Base-by-base conservation (phyloP, 1,140 invertebrate genomes). In the Pollicipes pollicipes region DNA sequence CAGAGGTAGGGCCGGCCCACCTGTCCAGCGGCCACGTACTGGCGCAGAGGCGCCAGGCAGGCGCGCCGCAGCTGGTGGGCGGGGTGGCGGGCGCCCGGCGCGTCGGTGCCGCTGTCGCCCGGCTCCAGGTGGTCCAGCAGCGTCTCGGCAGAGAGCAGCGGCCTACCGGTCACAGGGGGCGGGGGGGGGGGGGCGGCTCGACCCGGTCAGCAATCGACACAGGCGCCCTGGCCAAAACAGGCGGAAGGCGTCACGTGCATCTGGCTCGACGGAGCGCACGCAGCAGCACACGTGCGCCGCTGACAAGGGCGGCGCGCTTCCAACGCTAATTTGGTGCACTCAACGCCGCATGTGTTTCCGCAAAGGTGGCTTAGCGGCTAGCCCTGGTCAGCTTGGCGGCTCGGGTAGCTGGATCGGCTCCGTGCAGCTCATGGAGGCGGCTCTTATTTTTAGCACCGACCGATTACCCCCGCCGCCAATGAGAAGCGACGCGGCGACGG, bases 81-180 rank as follows among this genome's bases (percentile, higher is more conserved):
- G n/a, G n/a, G 78, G 91, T 95, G n/a, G 90, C 87, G n/a, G n/a
- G 87, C 85, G 82, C 95, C 93, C 37, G 93, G 92, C 75, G 90
- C 90, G 71, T 88, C 86, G 68, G 83, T 77, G 3, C 93, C 94
- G 74, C 82, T 80, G 77, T 96, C 93, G 71, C 86, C 85, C 32
- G 86, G 83, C 78, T 89, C 90, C 28, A 97, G 82, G 76, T 89
- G 88, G 72, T 86, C 83, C 13, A 93, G 77, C 66, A 91, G 83
- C 35, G 35, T 8, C 35, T 35, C 35, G 35, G 35, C 35, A 6
- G 35, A 35, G 6, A 35, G 17, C 35, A 35, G 35, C 6, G 35
- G 80, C n/a, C 81, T 83, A 76, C 69, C 78, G 78, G 72, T 28
- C 69, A 77, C 71, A 74, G 75, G 70, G 71, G 73, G 70, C 35